A percentile compares a stretch with the other conserved stretches of the same genome.
Conservation (phyloP, 2,797 vertebrate species). For the Numenius phaeopus region DNA sequence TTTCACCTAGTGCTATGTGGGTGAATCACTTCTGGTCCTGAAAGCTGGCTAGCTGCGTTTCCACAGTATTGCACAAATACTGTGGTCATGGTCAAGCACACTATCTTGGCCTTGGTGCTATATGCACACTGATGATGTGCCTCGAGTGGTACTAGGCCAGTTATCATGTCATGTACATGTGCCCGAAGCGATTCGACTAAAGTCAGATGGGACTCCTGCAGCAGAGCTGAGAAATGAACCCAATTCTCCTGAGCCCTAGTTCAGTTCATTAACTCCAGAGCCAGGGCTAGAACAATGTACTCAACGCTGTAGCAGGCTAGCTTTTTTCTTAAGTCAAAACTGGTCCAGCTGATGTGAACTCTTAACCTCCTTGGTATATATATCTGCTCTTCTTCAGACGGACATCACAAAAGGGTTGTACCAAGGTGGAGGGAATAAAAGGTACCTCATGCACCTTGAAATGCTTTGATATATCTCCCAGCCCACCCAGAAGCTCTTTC, state of each 20-base stretch:
- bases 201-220: fast-evolving
- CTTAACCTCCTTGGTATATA: not conserved
- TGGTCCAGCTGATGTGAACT: not conserved
- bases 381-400: not conserved
- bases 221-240: not conserved
- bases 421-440: not conserved
- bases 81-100: not conserved
- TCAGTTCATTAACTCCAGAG: not conserved
- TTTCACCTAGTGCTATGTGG: fast-evolving
- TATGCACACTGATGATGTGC: fast-evolving
- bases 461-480: not conserved
- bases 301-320: not conserved
- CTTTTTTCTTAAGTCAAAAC: not conserved
- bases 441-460: not conserved
- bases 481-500: constrained; percentile 20
- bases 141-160: fast-evolving
- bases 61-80: not conserved
- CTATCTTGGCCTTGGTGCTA: not conserved
- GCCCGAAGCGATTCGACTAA: fast-evolving
- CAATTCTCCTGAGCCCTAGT: not conserved
- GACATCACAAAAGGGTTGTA: not conserved
- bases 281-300: not conserved
- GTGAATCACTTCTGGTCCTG: not conserved
- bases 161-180: fast-evolving
- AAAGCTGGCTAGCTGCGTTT: not conserved